Evolutionary conservation across 2,888 invertebrate genomes (phyloP), one percentile per base, ranked within the genome.

Genomic region (Ochlodes sylvanus): DNA sequence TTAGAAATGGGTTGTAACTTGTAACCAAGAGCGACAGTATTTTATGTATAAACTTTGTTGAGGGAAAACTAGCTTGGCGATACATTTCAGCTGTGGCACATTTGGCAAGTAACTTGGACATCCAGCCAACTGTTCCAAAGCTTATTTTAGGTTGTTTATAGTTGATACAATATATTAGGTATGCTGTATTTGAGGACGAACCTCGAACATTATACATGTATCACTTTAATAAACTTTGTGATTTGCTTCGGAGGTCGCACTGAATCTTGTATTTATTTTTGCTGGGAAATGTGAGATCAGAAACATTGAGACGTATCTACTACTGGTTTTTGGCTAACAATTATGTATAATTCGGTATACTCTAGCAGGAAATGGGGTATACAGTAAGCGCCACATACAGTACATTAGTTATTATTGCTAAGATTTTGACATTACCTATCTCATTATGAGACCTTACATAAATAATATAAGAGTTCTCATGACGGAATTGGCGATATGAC

Each of bases 1-100:
- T 7, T 47, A 17, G n/a, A 15, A 47, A 47, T 12, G 1, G 12
- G 3, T 12, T 38, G 38, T 17, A 17, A 17, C 5, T 15, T 71
- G 78, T 76, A 77, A 78, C 70, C 75, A 73, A 76, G 76, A 83
- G 83, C 84, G 85, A 84, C 85, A 86, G 82, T 79, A 81, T 85
- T 84, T 82, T 79, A 82, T 85, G 79, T 84, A 85, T 88, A 86
- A 88, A 88, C 88, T 84, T 83, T 73, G 64, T 72, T 63, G 41
- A 77, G 75, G 71, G 76, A 75, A 71, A 71, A 65, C 69, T 71
- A 72, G 50, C 50, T 73, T 70, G 74, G 69, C 63, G 63, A 74
- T 76, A 77, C 82, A 83, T 90, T 89, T 88, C 87, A 85, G 84
- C 84, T 79, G 84, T 85, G 89, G 89, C 90, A 89, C 89, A 91